Base-by-base conservation (phyloP, 23 tunicate species). In the Clavelina lepadiformis region DNA sequence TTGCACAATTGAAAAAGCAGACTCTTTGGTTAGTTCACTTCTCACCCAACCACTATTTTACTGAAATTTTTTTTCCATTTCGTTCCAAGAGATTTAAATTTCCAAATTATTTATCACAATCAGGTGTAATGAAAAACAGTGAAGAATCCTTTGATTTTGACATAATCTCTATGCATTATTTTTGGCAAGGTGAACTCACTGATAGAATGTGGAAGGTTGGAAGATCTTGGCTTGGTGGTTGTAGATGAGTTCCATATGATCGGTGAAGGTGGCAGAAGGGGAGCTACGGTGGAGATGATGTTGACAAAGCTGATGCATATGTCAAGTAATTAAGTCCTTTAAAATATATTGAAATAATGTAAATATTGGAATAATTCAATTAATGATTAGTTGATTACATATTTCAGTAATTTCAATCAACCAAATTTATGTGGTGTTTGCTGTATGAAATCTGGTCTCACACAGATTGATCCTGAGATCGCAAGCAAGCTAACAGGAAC, bases 211-310 rank as follows among this genome's bases (percentile, higher is more conserved):
- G 56, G 50, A 37, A 24, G 91, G 23, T 55, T 82, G 31, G 51
- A 62, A 2, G 85, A 70, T n/a, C 11, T 82, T 11, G 82, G 88
- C 4, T 56, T 82, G 23, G 64, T 80, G 2, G 86, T 91, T 46
- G 68, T 91, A 47, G 98, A 91, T 59, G 98, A 91, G 63, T 74
- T 91, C 26, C 98, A 91, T 65, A 91, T 91, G 98, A 57, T 91
- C 15, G 98, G 98, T 1, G 91, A 82, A 21, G 98, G 91, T 20
- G 96, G 96, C 31, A 73, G 78, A 61, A 74, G 96, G 46, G 96
- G 96, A 1, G 77, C 98, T 21, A 65, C 72, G 8, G 62, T 91
- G 35, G 98, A 91, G 65, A 63, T 70, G 28, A 82, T 63, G 76
- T 73, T 91, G 26, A 85, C 91, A 5, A 91, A 91, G 46, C 35